Base-by-base conservation (phyloP, 2,888 invertebrate species). In the Drosophila peninsularis region DNA sequence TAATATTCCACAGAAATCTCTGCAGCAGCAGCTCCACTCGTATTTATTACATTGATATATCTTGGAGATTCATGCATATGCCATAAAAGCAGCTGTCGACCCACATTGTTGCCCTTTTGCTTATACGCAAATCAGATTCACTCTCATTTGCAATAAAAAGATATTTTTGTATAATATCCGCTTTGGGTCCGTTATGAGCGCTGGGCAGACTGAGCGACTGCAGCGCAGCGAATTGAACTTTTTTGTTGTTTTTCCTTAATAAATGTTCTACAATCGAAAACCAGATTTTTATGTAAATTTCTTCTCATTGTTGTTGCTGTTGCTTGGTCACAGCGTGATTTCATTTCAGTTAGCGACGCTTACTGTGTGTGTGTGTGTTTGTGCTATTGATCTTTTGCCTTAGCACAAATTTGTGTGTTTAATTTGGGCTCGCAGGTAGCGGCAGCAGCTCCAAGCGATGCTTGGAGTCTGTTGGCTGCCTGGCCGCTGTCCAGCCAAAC, bases 241-340 rank as follows among this genome's bases (percentile, higher is more conserved):
- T 58, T 60, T 21, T 50, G 30, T 19, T 21, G 7, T n/a, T 39
- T 17, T 21, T 44, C 6, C 9, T 27, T n/a, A 58, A 41, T 41
- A 62, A 72, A 78, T 55, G 63, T 80, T 80, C 80, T 70, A 62
- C 75, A 57, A 56, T 24, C 55, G 19, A 45, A 82, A 87, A 83
- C 84, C 80, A 79, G 89, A 88, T 77, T 81, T 75, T 45, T 88
- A 88, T 85, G 82, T 81, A 71, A 88, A 85, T 85, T 80, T 73
- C 45, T 66, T 71, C 55, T 42, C 54, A 11, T 37, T 63, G 37
- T 45, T 63, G 55, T 53, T 66, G 41, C 37, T 68, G 62, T 47
- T 65, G 44, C n/a, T 39, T 56, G 62, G 49, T 62, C 41, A n/a
- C 62, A 68, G 62, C 75, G 69, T 78, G 84, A 88, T 83, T 83